Base-by-base conservation (phyloP, 2,888 invertebrate species). In the Baronia brevicornis region DNA sequence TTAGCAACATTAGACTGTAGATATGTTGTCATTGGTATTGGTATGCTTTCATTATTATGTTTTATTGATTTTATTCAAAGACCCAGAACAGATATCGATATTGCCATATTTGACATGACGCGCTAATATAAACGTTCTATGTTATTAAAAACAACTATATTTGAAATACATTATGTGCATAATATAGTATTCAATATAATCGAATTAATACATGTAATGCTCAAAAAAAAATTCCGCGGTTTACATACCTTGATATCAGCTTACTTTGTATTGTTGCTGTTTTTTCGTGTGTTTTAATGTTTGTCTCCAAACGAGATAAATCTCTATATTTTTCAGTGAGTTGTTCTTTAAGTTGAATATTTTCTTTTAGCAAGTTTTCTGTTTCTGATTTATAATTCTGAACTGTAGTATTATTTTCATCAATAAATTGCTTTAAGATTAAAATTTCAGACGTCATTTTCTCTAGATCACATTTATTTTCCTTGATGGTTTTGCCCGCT, bases 211-310 rank as follows among this genome's bases (percentile, higher is more conserved):
- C 14, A 13, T 13, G 7, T 4, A 24, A 7, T 13, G 4, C 3
- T 12, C 7, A 25, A 11, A 5, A n/a, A 12, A 24, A 18, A 8
- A 17, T 17, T n/a, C n/a, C n/a, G n/a, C n/a, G n/a, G n/a, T 3
- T 14, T 15, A 36, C 37, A 48, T 57, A 80, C 84, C 78, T 79
- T 18, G 51, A 67, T 20, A 82, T 75, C 54, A 78, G 79, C 36
- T 60, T 67, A 39, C 60, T 71, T 41, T 80, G 82, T 41, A 82
- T 66, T 51, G 75, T 69, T 0, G 71, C 71, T 0, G 80, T 68
- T 43, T 77, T 82, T 38, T 80, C 74, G 24, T 75, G 74, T 0
- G 75, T 82, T 46, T 77, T 84, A 3, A 78, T 75, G 43, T 84
- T 84, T 4, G 53, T 60, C 28, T 74, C 68, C 7, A 80, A 39